A percentile compares a stretch with the other conserved stretches of the same genome.
phyloP scores from a whole-genome alignment of 2,797 vertebrate genomes.

The Uromys caudimaculatus region DNA sequence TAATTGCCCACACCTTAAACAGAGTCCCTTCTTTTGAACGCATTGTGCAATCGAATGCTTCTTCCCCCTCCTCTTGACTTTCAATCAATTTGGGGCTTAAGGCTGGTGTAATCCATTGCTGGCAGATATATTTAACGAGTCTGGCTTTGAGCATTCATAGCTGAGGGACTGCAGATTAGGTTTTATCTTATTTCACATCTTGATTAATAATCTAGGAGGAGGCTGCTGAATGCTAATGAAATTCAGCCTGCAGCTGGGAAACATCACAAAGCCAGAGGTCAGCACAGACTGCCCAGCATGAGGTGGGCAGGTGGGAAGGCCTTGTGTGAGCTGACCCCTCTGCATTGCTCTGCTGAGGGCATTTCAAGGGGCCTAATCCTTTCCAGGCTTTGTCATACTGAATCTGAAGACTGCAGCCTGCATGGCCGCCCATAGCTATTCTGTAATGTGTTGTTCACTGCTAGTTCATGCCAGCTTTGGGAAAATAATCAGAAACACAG shows the following conservation, averaged over 20 bases:
- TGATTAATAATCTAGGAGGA: conserved; percentile 81
- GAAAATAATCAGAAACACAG: conserved; percentile 77
- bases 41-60: conserved; percentile 70
- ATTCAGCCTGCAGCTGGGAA: conserved; percentile 59
- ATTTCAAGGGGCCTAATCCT: neutral
- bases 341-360: neutral
- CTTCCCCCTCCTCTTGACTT: conserved; percentile 49
- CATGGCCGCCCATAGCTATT: conserved; percentile 40
- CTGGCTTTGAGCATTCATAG: conserved; percentile 75
- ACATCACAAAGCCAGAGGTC: neutral
- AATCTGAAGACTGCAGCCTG: conserved; percentile 48
- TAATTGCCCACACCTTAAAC: conserved; percentile 73
- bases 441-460: conserved; percentile 67
- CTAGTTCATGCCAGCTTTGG: conserved; percentile 63
- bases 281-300: neutral
- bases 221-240: conserved; percentile 64
- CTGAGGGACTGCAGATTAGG: conserved; percentile 72
- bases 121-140: conserved; percentile 82
- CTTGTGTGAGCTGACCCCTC: neutral
- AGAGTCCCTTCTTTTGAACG: conserved; percentile 50
- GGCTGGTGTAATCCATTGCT: conserved; percentile 79
- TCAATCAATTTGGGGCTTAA: conserved; percentile 73
- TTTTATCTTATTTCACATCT: conserved; percentile 82
- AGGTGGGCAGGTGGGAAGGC: neutral
- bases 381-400: neutral